phyloP scores from a whole-genome alignment of 2,113 vertebrate species.

The Crotalus viridis region DNA sequence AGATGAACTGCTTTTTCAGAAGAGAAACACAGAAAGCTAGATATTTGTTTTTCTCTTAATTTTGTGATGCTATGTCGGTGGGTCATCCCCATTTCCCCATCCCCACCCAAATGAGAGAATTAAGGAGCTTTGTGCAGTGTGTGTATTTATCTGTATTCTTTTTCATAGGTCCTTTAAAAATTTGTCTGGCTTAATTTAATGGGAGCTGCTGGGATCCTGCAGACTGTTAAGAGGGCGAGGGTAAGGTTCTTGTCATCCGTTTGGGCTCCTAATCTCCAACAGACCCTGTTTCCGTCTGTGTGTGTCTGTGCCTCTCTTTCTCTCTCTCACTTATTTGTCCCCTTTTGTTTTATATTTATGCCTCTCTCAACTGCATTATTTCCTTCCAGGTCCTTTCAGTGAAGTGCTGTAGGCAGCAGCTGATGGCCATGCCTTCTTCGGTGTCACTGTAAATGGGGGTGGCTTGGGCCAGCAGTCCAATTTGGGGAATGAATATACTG shows the following conservation, averaged over 20 bases:
- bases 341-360: constrained; percentile 63
- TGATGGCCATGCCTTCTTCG: constrained; percentile 75
- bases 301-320: constrained; percentile 67
- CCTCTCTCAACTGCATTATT: constrained; percentile 88
- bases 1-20: neutral
- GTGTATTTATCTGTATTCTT: constrained; percentile 98
- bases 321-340: constrained; percentile 68
- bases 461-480: constrained; percentile 65
- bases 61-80: neutral
- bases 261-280: constrained; percentile 84
- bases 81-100: neutral
- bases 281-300: constrained; percentile 78
- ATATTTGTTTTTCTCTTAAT: neutral
- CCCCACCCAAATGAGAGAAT: constrained; percentile 46
- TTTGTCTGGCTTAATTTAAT: constrained; percentile 99
- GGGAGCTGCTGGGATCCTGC: constrained; percentile 89
- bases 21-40: neutral
- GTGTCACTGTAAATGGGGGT: constrained; percentile 56
- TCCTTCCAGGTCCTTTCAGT: constrained; percentile 97
- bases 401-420: constrained; percentile 83
- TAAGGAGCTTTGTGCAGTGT: constrained; percentile 67
- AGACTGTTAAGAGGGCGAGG: constrained; percentile 92
- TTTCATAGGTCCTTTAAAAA: constrained; percentile 97
- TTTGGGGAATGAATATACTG: constrained; percentile 64
- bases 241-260: constrained; percentile 95